Percentiles rank a stretch among this genome's conserved stretches.
phyloP scores from a whole-genome alignment of 2,113 vertebrate genomes.

The Donacobius atricapilla region DNA sequence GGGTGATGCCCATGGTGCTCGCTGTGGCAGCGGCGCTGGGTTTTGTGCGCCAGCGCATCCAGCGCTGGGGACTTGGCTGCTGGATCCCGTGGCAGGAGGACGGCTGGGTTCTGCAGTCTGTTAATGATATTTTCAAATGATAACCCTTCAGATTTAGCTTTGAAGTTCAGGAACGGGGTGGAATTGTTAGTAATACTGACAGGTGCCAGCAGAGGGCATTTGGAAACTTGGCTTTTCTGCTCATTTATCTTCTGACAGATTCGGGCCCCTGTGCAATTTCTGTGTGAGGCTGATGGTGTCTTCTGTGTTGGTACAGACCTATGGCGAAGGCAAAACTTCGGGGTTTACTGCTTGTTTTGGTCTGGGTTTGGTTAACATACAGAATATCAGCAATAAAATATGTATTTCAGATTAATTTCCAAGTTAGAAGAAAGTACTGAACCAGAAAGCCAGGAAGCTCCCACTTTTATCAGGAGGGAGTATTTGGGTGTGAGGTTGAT shows the following conservation, averaged over 20 bases:
- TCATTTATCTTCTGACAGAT: background rate
- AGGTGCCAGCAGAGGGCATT: slow-evolving; percentile 56
- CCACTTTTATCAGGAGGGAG: background rate
- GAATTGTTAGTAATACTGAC: background rate
- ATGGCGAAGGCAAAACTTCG: background rate
- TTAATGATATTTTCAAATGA: accelerated
- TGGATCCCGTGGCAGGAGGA: background rate
- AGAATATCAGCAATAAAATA: background rate
- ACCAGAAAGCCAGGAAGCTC: background rate
- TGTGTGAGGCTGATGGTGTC: background rate
- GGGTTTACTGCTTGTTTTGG: background rate
- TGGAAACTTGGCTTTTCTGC: slow-evolving; percentile 15
- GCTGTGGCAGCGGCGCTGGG: background rate
- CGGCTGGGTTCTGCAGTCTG: background rate
- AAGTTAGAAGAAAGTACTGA: background rate
- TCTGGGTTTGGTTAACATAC: background rate
- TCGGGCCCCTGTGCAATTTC: background rate
- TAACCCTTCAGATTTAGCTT: background rate
- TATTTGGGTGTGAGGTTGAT: background rate
- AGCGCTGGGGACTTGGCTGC: background rate
- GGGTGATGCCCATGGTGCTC: background rate
- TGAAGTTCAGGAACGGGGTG: background rate
- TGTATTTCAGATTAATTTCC: background rate
- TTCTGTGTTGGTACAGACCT: background rate
- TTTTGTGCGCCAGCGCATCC: background rate